Conservation (phyloP, 2,888 invertebrate species). For the Alcis repandata region DNA sequence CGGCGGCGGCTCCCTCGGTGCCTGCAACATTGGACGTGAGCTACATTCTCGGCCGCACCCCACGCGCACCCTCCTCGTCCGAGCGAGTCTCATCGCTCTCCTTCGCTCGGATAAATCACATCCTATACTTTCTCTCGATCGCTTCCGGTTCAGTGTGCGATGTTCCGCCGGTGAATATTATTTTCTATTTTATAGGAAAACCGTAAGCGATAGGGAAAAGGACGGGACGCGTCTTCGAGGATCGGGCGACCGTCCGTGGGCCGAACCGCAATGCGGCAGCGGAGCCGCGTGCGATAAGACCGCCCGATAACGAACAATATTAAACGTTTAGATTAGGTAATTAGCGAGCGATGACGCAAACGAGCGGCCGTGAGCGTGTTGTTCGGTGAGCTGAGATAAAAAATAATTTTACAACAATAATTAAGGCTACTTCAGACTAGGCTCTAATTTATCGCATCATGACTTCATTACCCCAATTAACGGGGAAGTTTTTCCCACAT, state of each 20-base stretch:
- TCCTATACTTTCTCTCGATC: too few relatives aligned
- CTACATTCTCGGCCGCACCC: background rate
- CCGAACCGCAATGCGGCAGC: background rate
- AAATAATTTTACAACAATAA: background rate
- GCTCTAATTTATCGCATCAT: background rate
- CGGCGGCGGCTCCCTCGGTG: conserved; percentile 13
- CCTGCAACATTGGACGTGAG: conserved; percentile 22
- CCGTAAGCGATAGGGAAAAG: too few relatives aligned
- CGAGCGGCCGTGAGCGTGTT: background rate
- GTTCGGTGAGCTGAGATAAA: background rate
- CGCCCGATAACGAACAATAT: background rate
- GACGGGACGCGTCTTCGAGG: background rate
- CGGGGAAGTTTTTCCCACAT: too few relatives aligned
- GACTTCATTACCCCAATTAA: too few relatives aligned
- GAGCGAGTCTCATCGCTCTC: too few relatives aligned
- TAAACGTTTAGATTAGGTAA: background rate
- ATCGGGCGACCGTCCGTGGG: background rate
- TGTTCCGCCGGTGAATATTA: too few relatives aligned
- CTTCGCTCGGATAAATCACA: too few relatives aligned
- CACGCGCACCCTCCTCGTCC: background rate
- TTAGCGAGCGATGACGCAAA: conserved; percentile 39
- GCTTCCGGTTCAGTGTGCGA: too few relatives aligned
- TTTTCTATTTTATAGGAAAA: too few relatives aligned
- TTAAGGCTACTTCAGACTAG: background rate
- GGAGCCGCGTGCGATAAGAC: background rate